Evolutionary conservation across 2,797 vertebrate genomes (phyloP), one percentile per base, ranked within the genome.

Genomic region (Melanotaenia maccullochi): DNA sequence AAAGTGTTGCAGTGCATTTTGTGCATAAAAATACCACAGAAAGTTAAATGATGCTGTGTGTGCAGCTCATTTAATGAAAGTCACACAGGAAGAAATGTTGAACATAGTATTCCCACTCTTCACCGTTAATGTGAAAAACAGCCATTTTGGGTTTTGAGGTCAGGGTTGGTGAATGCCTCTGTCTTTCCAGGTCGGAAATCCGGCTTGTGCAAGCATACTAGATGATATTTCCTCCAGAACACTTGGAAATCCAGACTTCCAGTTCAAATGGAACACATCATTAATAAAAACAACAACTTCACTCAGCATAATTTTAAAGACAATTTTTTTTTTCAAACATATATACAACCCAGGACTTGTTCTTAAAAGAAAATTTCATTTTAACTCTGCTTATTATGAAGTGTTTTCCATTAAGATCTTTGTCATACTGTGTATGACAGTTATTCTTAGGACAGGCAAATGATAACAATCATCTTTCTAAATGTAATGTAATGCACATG

Each of bases 401-500:
- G 0, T 6, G 24, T 38, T 56, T 49, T 47, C 58, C 25, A 16
- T 16, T 6, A 32, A 36, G 6, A 58, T 54, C 25, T 65, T 40
- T 55, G 25, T 35, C 22, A 60, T 9, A 13, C 11, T 68, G 51
- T 18, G 20, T 25, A 16, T 62, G 28, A 30, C 3, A 5, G 11
- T 57, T 1, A 47, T 40, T 62, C n/a, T 65, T 36, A 3, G 40
- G 18, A 55, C 54, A 65, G 42, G 64, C 36, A 73, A 71, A 60
- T 33, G 4, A 24, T 51, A 68, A 44, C 55, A 67, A 72, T 64
- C 22, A 58, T 63, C 68, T 28, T 38, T 61, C 32, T 32, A 59
- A 78, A 65, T 65, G 22, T 20, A 64, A 63, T 63, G 68, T 62
- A 61, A 70, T 69, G 60, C 74, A 73, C 40, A 76, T 75, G 64